These are phyloP conservation scores for Lobophora halterata DNA, from an alignment of 2,888 invertebrate species.

Conservation along the genomic window DNA sequence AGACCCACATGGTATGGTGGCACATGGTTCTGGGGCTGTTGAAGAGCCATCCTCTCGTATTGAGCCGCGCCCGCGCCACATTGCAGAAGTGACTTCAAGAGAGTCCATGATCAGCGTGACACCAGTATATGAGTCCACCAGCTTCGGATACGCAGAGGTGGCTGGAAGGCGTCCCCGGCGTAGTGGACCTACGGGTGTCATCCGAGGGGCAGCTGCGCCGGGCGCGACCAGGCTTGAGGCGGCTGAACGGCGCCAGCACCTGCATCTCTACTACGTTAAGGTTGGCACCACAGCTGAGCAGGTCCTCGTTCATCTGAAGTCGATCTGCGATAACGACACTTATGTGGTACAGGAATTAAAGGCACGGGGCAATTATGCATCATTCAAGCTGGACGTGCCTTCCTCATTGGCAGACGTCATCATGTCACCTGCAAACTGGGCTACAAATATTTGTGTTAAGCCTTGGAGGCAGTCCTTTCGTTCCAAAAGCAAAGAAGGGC, in stretches of 20 bases:
- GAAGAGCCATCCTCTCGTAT: too few relatives aligned
- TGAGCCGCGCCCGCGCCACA: too few relatives aligned
- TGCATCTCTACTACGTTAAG: constrained; percentile 8
- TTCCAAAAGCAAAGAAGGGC: constrained; percentile 4
- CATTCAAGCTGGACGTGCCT: constrained; percentile 13
- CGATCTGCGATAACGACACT: background rate
- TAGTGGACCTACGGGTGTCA: background rate
- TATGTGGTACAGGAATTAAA: constrained; percentile 1
- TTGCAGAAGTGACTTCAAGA: background rate
- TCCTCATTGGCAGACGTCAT: constrained; percentile 4
- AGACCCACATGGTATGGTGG: too few relatives aligned
- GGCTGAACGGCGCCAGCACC: constrained; percentile 1
- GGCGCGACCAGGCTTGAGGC: background rate
- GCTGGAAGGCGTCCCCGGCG: background rate
- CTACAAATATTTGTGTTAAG: constrained; percentile 11
- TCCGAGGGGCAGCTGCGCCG: constrained; percentile 1
- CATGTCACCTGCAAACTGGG: constrained; percentile 11
- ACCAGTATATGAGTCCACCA: background rate
- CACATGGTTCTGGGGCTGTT: too few relatives aligned
- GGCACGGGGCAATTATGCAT: constrained; percentile 11
- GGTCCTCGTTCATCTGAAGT: background rate
- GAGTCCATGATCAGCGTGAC: background rate
- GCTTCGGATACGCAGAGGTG: background rate
- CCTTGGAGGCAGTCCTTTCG: constrained; percentile 14
- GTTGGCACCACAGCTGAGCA: constrained; percentile 7